These are phyloP conservation scores for Bubo blakistoni DNA, from an alignment of 2,113 vertebrate genomes.

Conservation along the genomic window DNA sequence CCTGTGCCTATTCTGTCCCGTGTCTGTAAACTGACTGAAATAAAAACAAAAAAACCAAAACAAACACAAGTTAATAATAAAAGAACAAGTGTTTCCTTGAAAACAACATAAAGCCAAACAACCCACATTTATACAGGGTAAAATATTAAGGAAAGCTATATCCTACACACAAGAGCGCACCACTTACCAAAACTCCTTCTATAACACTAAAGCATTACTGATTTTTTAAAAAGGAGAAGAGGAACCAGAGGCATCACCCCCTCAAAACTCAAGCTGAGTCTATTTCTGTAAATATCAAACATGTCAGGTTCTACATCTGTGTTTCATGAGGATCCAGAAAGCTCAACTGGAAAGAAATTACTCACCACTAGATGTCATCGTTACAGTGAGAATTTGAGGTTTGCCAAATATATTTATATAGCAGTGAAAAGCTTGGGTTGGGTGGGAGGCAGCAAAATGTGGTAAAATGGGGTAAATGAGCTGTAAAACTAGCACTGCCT, in stretches of 20 bases:
- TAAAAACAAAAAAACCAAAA: background rate
- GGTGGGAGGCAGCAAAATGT: background rate
- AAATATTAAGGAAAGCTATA: background rate
- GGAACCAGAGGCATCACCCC: background rate
- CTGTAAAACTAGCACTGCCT: background rate
- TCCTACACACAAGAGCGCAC: background rate
- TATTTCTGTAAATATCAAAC: background rate
- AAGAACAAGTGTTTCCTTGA: background rate
- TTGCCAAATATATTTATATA: background rate
- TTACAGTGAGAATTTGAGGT: background rate
- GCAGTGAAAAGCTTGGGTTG: background rate
- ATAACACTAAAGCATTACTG: background rate
- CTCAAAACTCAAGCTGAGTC: background rate
- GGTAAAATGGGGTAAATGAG: background rate
- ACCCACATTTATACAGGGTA: background rate
- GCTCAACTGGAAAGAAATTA: background rate
- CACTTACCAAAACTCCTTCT: background rate
- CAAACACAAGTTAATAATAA: background rate
- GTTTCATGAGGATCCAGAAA: background rate
- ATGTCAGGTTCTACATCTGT: background rate
- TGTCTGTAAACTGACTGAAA: slow-evolving; percentile 95
- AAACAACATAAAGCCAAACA: background rate
- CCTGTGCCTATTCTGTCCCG: slow-evolving; percentile 93
- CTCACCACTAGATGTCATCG: slow-evolving; percentile 32
- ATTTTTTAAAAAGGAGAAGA: background rate